phyloP scores from a whole-genome alignment of 2,797 vertebrate species.

The Masticophis lateralis region DNA sequence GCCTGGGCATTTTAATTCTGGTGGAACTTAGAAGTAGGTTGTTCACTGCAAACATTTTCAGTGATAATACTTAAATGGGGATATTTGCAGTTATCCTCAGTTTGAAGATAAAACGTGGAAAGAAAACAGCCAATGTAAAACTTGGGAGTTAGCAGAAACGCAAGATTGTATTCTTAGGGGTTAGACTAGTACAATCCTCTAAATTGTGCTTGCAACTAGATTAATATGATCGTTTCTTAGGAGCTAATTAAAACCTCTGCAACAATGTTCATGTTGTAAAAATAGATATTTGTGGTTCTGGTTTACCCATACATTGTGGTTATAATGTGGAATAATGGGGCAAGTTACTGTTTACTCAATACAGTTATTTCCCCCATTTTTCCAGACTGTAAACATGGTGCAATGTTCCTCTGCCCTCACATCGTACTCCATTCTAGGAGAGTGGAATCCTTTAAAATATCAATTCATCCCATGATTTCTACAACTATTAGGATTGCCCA shows the following conservation, averaged over 20 bases:
- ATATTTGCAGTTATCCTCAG: accelerated
- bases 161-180: background rate
- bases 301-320: background rate
- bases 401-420: background rate
- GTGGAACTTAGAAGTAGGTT: background rate
- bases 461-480: background rate
- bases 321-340: background rate
- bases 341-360: background rate
- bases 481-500: background rate
- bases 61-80: background rate
- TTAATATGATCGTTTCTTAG: background rate
- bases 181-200: background rate
- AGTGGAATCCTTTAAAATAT: background rate
- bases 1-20: background rate
- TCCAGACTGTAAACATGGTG: too few species aligned
- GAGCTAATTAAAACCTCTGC: background rate
- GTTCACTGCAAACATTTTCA: accelerated
- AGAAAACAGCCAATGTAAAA: accelerated
- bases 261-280: background rate
- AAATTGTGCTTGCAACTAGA: background rate
- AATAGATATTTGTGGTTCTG: background rate
- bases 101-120: accelerated
- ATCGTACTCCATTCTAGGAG: background rate
- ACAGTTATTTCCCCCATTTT: background rate
- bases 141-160: accelerated